Conservation (phyloP, 2,113 vertebrate genomes). For the Charadrius vociferus region DNA sequence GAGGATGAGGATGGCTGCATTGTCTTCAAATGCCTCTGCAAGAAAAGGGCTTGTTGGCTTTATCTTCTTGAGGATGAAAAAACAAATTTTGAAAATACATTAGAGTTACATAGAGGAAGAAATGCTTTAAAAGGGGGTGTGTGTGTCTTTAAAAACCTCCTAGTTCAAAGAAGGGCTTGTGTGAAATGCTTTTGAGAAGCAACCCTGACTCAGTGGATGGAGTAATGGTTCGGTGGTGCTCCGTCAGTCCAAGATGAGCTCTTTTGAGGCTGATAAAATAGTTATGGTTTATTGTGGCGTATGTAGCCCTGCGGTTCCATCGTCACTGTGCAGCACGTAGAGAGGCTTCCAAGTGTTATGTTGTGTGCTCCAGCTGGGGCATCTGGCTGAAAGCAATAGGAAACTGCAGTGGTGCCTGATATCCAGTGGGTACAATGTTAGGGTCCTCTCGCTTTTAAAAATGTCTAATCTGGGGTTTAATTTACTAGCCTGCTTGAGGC, state of each 20-base stretch:
- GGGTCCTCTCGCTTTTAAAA: neutral
- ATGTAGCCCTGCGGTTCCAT: neutral
- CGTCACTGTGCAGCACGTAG: accelerated
- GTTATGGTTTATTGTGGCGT: neutral
- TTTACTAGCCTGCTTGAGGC: neutral
- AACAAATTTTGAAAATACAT: neutral
- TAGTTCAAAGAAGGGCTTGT: neutral
- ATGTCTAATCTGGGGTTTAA: neutral
- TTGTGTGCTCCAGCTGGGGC: neutral
- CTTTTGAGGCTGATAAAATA: neutral
- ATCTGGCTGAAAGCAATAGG: neutral
- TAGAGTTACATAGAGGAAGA: neutral
- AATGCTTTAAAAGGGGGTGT: neutral
- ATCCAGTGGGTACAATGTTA: neutral
- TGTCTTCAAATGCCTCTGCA: neutral
- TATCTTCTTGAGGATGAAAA: neutral
- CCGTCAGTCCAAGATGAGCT: accelerated
- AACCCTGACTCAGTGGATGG: neutral
- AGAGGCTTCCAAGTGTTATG: neutral
- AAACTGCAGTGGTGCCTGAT: neutral
- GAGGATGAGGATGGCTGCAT: accelerated
- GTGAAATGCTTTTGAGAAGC: neutral
- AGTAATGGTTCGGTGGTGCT: accelerated
- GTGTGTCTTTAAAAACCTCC: neutral
- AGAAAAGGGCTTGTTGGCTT: neutral